A percentile compares a stretch with the other conserved stretches of the same genome.
These are phyloP conservation scores for Acanthaster planci DNA, from an alignment of 35 echinoderm and acorn worm genomes.

Conservation along the genomic window DNA sequence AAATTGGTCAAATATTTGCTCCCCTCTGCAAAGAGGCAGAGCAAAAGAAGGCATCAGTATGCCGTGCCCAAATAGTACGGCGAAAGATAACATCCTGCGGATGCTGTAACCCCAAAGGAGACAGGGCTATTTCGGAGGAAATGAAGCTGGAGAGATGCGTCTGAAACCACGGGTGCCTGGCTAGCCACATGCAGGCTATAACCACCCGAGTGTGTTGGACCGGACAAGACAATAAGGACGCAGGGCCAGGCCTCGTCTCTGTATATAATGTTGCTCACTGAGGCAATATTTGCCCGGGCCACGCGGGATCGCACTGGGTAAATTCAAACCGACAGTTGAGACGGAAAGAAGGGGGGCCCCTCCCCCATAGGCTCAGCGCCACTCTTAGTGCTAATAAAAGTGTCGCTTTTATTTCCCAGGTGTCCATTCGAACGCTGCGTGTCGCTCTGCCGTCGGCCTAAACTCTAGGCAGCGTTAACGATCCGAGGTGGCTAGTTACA, in stretches of 20 bases:
- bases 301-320: neutral
- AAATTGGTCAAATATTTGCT: slow-evolving; percentile 4
- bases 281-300: slow-evolving; percentile 17
- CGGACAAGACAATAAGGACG: neutral
- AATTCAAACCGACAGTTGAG: neutral
- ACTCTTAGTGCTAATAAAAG: slow-evolving; percentile 20
- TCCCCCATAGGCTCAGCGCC: slow-evolving; percentile 11
- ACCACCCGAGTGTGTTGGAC: neutral
- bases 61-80: neutral
- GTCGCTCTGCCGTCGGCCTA: no score
- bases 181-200: slow-evolving; percentile 1
- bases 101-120: neutral
- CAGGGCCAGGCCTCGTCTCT: neutral
- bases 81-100: slow-evolving; percentile 25
- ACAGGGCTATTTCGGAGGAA: slow-evolving; percentile 18
- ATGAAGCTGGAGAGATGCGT: neutral
- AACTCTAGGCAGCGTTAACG: no score
- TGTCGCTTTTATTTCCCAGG: slow-evolving; percentile 27
- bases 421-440: neutral
- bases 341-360: neutral
- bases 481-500: no score
- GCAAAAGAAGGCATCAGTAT: neutral
- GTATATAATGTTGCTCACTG: neutral
- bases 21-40: neutral
- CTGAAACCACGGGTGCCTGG: neutral